Conservation (phyloP, 2,888 invertebrate genomes). For the Hoplodrina ambigua region DNA sequence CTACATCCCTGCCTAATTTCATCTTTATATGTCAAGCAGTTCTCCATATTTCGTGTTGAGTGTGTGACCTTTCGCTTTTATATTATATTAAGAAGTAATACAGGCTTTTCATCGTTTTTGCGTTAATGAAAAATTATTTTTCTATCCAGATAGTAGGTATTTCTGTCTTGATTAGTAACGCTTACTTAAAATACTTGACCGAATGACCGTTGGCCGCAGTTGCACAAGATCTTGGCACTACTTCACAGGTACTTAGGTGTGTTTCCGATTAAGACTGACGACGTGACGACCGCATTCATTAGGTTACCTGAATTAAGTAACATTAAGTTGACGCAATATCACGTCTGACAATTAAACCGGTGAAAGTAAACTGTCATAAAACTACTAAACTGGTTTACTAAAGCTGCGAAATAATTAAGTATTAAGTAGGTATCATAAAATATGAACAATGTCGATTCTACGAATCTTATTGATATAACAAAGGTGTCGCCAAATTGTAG, state of each 20-base stretch:
- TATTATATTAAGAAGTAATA: too few relatives aligned
- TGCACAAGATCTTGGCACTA: conserved; percentile 60
- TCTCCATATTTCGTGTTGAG: too few relatives aligned
- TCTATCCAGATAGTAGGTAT: background rate
- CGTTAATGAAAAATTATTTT: background rate
- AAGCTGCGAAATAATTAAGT: background rate
- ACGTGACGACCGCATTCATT: conserved; percentile 40
- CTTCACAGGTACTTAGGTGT: conserved; percentile 39
- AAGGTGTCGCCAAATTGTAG: conserved; percentile 20
- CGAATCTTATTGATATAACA: conserved; percentile 6
- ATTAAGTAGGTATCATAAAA: background rate
- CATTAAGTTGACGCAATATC: conserved; percentile 43
- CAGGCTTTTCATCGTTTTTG: too few relatives aligned
- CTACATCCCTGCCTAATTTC: too few relatives aligned
- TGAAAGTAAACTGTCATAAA: conserved; percentile 54
- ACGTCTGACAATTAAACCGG: conserved; percentile 21
- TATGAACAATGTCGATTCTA: background rate
- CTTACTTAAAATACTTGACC: conserved; percentile 50
- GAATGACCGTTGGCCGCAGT: conserved; percentile 55
- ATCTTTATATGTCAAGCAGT: too few relatives aligned
- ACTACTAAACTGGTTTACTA: conserved; percentile 30
- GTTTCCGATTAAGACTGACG: conserved; percentile 48
- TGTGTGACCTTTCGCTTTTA: too few relatives aligned
- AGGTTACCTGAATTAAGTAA: conserved; percentile 54
- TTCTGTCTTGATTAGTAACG: conserved; percentile 8